phyloP scores from a whole-genome alignment of 2,797 vertebrate genomes.

The Notoglanidium macrostoma region DNA sequence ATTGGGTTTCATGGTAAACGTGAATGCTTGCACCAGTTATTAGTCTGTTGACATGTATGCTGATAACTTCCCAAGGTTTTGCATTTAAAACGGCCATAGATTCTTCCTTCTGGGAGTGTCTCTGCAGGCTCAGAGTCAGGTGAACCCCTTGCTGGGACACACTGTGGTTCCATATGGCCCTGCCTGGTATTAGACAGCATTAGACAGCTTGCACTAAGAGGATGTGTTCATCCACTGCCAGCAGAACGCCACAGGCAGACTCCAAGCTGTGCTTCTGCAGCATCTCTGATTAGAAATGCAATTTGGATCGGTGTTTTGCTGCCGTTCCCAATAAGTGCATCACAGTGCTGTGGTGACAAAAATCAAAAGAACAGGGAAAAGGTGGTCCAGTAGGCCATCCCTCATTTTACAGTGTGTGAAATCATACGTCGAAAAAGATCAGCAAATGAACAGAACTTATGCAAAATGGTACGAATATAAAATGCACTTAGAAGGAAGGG shows the following conservation, averaged over 20 bases:
- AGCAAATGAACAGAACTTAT: not conserved
- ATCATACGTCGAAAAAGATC: not conserved
- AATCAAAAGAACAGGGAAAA: not conserved
- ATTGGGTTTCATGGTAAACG: not conserved
- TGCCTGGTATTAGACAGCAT: slow-evolving; percentile 49
- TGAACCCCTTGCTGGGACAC: slow-evolving; percentile 28
- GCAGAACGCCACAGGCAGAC: slow-evolving; percentile 6
- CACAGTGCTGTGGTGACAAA: not conserved
- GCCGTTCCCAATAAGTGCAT: not conserved
- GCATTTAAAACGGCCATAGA: not conserved
- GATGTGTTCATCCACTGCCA: slow-evolving; percentile 28
- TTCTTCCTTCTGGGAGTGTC: slow-evolving; percentile 5
- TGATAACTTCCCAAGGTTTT: not conserved
- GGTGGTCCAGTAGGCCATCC: not conserved
- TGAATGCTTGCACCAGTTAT: not conserved
- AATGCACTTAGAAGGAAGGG: not conserved
- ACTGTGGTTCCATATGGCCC: slow-evolving; percentile 43
- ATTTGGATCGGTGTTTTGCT: not conserved
- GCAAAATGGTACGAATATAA: not conserved
- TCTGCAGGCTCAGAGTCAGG: slow-evolving; percentile 2
- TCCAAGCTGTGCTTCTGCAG: slow-evolving; percentile 8
- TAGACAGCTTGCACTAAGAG: slow-evolving; percentile 49
- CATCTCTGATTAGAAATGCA: not conserved
- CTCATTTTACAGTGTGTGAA: not conserved
- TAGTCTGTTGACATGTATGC: not conserved